Percentiles rank a stretch among this genome's conserved stretches.
phyloP scores from a whole-genome alignment of 2,888 invertebrate species.

The Heteropelma amictum region DNA sequence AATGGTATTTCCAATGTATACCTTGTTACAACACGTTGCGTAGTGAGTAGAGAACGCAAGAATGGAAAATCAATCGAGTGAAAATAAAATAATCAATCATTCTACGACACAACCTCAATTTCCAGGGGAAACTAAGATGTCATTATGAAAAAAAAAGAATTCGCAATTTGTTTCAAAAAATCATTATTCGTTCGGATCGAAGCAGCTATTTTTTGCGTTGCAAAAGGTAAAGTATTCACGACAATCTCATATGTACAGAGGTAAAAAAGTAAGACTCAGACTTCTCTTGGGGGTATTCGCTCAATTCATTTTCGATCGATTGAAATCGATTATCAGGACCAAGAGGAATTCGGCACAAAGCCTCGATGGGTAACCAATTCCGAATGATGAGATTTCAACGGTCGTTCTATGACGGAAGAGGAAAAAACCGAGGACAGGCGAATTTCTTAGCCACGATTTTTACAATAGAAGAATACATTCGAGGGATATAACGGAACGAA shows the following conservation, averaged over 20 bases:
- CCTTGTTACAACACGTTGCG: no score
- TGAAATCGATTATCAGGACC: slow-evolving; percentile 44
- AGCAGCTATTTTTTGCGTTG: no score
- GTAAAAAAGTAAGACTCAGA: slow-evolving; percentile 1
- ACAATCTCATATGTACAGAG: neutral
- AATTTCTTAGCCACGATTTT: slow-evolving; percentile 38
- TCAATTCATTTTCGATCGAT: slow-evolving; percentile 39
- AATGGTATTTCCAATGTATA: no score
- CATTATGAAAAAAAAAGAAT: no score
- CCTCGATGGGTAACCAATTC: slow-evolving; percentile 38
- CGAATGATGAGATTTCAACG: slow-evolving; percentile 29
- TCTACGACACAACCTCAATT: no score
- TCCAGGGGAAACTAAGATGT: no score
- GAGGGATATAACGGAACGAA: slow-evolving; percentile 27
- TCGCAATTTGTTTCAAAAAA: no score
- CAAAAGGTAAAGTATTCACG: slow-evolving; percentile 20
- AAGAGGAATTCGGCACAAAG: slow-evolving; percentile 13
- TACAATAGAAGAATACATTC: slow-evolving; percentile 38
- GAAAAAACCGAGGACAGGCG: neutral
- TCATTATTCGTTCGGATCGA: no score
- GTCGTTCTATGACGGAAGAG: slow-evolving; percentile 10
- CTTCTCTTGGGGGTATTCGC: slow-evolving; percentile 27
- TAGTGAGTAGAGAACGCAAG: no score
- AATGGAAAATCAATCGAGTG: no score
- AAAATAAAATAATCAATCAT: no score